Conservation (phyloP, 2,888 invertebrate genomes). For the Orgyia antiqua region DNA sequence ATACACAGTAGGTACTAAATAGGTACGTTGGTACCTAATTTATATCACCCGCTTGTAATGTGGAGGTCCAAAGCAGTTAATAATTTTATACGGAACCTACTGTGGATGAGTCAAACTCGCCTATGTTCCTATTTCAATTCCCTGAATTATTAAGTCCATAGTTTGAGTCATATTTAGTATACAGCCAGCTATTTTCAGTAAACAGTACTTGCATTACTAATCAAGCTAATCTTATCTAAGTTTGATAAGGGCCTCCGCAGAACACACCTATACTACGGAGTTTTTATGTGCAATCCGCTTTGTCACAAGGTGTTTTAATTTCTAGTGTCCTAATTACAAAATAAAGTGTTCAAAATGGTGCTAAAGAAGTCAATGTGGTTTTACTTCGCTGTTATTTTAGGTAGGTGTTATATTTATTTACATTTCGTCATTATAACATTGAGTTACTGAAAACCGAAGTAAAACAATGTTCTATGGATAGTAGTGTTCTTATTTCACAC, state of each 20-base stretch:
- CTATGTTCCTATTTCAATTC: no score
- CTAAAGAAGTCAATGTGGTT: slow-evolving; percentile 59
- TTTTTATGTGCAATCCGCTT: slow-evolving; percentile 37
- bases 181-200: background rate
- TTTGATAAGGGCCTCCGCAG: slow-evolving; percentile 44
- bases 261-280: slow-evolving; percentile 43
- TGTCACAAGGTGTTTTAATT: slow-evolving; percentile 13
- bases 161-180: slow-evolving; percentile 4
- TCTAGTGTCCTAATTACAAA: slow-evolving; percentile 21
- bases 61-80: no score
- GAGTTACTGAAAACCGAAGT: no score
- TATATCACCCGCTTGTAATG: no score
- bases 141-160: background rate
- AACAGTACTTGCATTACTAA: slow-evolving; percentile 41
- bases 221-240: slow-evolving; percentile 58
- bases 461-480: no score
- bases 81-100: no score
- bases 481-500: no score
- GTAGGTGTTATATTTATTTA: slow-evolving; percentile 43
- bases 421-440: background rate
- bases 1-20: no score
- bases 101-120: no score
- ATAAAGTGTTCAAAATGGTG: slow-evolving; percentile 50
- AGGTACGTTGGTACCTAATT: no score
- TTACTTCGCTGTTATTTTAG: slow-evolving; percentile 71